Conservation (phyloP, 2,888 invertebrate genomes). For the Stenodema calcarata region DNA sequence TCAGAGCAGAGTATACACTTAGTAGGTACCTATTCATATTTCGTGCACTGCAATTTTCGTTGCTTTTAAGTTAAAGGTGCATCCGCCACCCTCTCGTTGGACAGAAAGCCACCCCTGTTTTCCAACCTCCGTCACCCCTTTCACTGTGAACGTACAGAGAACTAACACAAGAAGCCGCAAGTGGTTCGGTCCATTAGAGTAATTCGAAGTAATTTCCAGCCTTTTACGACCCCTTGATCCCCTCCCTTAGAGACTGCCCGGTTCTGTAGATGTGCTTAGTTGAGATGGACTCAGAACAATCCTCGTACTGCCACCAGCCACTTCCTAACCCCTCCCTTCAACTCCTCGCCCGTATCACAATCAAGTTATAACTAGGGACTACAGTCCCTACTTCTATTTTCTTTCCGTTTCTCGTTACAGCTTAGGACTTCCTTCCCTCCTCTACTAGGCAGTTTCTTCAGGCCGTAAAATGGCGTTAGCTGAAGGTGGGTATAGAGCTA, state of each 20-base stretch:
- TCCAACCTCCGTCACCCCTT: background rate
- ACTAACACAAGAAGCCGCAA: background rate
- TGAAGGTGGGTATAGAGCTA: too few species aligned
- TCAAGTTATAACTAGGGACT: too few species aligned
- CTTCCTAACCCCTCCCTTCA: background rate
- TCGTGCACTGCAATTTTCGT: too few species aligned
- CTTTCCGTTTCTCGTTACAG: too few species aligned
- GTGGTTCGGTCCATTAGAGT: slow-evolving; percentile 15
- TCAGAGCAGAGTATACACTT: too few species aligned
- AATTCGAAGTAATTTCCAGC: slow-evolving; percentile 1
- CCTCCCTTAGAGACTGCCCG: background rate
- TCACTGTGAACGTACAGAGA: background rate
- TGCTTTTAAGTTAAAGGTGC: too few species aligned
- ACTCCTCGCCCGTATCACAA: background rate
- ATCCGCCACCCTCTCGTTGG: background rate
- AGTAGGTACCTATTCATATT: too few species aligned
- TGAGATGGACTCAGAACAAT: background rate
- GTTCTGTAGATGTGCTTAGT: background rate
- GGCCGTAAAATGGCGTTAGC: too few species aligned
- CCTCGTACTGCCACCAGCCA: background rate
- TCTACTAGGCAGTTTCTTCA: background rate
- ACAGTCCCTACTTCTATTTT: background rate
- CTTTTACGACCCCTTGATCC: background rate
- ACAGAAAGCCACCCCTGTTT: background rate
- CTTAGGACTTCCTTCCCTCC: background rate